Evolutionary conservation across 2,113 vertebrate species (phyloP).

Genomic region (Emydocephalus ijimae): DNA sequence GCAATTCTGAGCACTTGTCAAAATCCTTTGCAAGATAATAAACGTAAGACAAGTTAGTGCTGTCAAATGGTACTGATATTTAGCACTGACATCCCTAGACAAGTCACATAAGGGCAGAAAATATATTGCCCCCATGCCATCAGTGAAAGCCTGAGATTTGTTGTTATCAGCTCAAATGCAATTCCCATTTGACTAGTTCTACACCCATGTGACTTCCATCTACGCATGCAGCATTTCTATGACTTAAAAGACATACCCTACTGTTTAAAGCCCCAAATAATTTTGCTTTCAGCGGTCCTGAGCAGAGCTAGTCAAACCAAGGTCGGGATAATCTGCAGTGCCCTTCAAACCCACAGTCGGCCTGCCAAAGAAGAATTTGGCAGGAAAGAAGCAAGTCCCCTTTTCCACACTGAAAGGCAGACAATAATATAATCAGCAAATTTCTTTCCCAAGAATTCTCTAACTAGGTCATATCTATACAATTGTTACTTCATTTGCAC

Average conservation of each 20-base stretch:
- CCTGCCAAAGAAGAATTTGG: constrained; percentile 68
- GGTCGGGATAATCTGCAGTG: constrained; percentile 80
- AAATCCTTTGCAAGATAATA: background rate
- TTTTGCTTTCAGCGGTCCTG: constrained; percentile 71
- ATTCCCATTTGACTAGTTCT: background rate
- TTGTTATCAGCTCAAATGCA: background rate
- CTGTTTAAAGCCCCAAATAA: constrained; percentile 59
- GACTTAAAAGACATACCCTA: constrained; percentile 31
- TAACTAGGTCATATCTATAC: background rate
- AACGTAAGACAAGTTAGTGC: background rate
- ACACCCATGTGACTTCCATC: constrained; percentile 40
- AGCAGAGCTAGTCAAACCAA: constrained; percentile 81
- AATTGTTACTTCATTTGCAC: background rate
- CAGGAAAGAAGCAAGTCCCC: constrained; percentile 59
- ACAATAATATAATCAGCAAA: constrained; percentile 50
- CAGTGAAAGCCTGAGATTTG: background rate
- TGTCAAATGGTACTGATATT: background rate
- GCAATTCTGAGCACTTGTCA: background rate
- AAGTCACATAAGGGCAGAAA: background rate
- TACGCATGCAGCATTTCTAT: constrained; percentile 8
- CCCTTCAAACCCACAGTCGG: constrained; percentile 68
- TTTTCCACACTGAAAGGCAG: constrained; percentile 57
- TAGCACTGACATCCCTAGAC: background rate
- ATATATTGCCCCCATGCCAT: background rate
- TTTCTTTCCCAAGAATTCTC: constrained; percentile 47